A percentile compares a stretch with the other conserved stretches of the same genome.
Conservation (phyloP, 2,113 vertebrate genomes). For the Formicarius rufipectus region DNA sequence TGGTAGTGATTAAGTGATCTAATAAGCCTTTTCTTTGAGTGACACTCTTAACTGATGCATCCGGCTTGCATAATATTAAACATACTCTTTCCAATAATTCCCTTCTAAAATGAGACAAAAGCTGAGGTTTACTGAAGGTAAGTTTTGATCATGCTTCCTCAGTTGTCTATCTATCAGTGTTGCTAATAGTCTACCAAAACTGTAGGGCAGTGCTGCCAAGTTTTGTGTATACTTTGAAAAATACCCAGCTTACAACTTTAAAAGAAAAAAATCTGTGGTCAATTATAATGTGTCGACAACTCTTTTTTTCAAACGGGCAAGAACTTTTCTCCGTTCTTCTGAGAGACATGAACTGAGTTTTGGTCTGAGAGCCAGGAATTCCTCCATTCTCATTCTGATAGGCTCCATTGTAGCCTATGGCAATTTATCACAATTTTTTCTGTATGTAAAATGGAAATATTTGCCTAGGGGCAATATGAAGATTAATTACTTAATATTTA, state of each 20-base stretch:
- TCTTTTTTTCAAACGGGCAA: neutral
- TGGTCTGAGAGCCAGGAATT: neutral
- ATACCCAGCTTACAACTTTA: neutral
- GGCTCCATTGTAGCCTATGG: neutral
- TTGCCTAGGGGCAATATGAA: neutral
- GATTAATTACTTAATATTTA: slow-evolving; percentile 35
- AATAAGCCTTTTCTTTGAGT: neutral
- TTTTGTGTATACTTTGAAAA: neutral
- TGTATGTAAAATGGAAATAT: neutral
- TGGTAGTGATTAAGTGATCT: neutral
- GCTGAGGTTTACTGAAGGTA: neutral
- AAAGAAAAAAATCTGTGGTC: neutral
- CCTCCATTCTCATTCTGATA: slow-evolving; percentile 5
- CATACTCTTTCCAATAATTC: neutral
- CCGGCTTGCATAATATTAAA: neutral
- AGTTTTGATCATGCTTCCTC: neutral
- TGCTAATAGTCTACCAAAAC: neutral
- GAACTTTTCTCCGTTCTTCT: neutral
- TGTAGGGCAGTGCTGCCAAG: neutral
- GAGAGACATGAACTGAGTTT: neutral
- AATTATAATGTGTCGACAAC: neutral
- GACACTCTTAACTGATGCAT: neutral
- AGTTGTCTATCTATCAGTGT: neutral
- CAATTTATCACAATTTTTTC: slow-evolving; percentile 15
- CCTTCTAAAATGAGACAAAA: neutral